Evolutionary conservation across 2,888 invertebrate species (phyloP).

Genomic region (Maniola hyperantus): DNA sequence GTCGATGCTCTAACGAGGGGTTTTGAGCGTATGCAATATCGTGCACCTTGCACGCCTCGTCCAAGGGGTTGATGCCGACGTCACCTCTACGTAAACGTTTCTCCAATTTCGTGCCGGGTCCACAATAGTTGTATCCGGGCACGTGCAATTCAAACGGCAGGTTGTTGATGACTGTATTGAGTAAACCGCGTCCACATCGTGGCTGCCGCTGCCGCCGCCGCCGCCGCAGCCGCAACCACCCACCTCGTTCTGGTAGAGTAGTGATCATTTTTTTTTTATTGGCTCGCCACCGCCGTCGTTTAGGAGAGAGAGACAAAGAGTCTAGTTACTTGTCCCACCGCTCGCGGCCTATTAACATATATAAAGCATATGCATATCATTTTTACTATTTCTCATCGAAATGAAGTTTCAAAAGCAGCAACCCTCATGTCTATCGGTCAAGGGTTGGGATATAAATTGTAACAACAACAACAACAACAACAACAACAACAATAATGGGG

Average conservation of each 20-base stretch:
- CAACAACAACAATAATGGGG: not conserved
- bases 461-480: too few relatives aligned
- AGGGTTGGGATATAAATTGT: not conserved
- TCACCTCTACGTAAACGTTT: constrained; percentile 13
- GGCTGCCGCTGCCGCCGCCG: not conserved
- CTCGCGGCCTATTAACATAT: not conserved
- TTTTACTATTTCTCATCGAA: not conserved
- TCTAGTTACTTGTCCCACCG: not conserved
- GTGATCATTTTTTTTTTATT: too few relatives aligned
- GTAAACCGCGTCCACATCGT: not conserved
- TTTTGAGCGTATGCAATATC: constrained; percentile 15
- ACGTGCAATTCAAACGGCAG: not conserved
- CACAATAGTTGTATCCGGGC: constrained; percentile 10
- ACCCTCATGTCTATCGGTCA: not conserved
- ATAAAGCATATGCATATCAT: not conserved
- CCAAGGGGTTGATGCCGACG: constrained; percentile 11
- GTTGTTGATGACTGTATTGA: not conserved
- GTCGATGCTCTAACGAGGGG: not conserved
- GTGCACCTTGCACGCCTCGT: constrained; percentile 15
- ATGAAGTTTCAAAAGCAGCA: not conserved
- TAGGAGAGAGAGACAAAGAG: too few relatives aligned
- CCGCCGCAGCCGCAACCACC: too few relatives aligned
- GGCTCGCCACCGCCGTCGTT: too few relatives aligned
- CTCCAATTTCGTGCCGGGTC: constrained; percentile 15
- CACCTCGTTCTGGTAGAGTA: too few relatives aligned